A percentile compares a stretch with the other conserved stretches of the same genome.
These are phyloP conservation scores for Drosophila bifasciata DNA, from an alignment of 1,140 invertebrate genomes.

Conservation along the genomic window DNA sequence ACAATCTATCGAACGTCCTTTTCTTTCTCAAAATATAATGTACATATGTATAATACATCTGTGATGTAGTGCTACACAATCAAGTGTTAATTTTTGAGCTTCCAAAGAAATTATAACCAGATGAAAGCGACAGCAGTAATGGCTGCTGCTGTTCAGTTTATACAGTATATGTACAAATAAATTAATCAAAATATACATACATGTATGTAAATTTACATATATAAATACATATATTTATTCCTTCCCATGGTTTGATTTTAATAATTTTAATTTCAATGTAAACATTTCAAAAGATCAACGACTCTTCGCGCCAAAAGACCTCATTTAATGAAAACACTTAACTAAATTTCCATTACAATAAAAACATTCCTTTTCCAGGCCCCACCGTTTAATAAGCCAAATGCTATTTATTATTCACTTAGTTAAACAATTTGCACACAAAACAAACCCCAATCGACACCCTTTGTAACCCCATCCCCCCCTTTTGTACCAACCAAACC, in stretches of 20 bases:
- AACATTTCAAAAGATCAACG: conserved; percentile 24
- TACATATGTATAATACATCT: too few relatives aligned
- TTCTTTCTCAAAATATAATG: too few relatives aligned
- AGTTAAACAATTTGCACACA: conserved; percentile 52
- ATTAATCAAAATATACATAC: background rate
- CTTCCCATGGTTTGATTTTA: background rate
- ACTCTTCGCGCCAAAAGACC: background rate
- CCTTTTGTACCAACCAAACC: background rate
- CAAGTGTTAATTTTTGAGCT: too few relatives aligned
- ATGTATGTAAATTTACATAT: background rate
- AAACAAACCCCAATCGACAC: conserved; percentile 16
- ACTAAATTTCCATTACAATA: conserved; percentile 3
- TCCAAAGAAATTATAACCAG: too few relatives aligned
- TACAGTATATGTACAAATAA: background rate
- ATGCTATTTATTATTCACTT: conserved; percentile 24
- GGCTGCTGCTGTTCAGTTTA: too few relatives aligned
- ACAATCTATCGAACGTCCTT: too few relatives aligned
- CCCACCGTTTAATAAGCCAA: conserved; percentile 41
- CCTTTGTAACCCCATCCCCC: background rate
- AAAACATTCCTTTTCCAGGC: conserved; percentile 15
- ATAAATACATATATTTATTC: background rate
- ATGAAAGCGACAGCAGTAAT: too few relatives aligned
- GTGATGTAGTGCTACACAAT: too few relatives aligned
- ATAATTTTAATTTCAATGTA: conserved; percentile 12
- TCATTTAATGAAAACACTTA: background rate